Base-by-base conservation (phyloP, 2,113 vertebrate genomes). In the Oryzias melastigma region DNA sequence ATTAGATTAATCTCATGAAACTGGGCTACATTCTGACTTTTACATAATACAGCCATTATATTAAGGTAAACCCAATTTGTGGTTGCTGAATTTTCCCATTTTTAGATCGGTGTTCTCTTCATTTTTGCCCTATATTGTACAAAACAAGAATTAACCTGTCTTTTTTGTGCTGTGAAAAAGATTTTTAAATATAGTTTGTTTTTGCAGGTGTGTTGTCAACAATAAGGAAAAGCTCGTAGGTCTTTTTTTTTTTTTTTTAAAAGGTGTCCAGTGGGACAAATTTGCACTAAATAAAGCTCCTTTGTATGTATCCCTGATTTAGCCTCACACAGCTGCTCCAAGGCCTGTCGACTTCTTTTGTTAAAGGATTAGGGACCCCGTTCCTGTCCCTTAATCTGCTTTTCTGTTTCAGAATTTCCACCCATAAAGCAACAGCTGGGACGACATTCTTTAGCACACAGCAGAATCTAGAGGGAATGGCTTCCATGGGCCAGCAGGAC, bases 401-500 rank as follows among this genome's bases (percentile, higher is more conserved):
- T 72, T 68, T 42, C 51, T 62, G 17, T 46, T 65, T 52, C 43
- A 62, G 40, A 51, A 52, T 65, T 29, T 61, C 43, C 44, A 3
- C 17, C 47, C 46, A 47, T 55, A 73, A 57, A 47, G 64, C 50
- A 66, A 69, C 73, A 69, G 55, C 41, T 47, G 5, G 45, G 20
- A 44, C 14, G 2, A 48, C 44, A 43, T 56, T 64, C 61, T 75
- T 73, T 73, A 14, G 63, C 47, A 62, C 17, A 15, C 19, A 41
- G 48, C 58, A 62, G 52, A 73, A 63, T 62, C 35, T 69, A 51
- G 46, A 60, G 50, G 77, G 68, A 70, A 70, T 61, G 75, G 62
- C 54, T 71, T 59, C 73, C 55, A 40, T 17, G n/a, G 55, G 40
- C 49, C 29, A 49, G 71, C 56, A 56, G 65, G 62, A 58, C 41